Conservation (phyloP, 2,113 vertebrate species). For the Odontesthes bonariensis region DNA sequence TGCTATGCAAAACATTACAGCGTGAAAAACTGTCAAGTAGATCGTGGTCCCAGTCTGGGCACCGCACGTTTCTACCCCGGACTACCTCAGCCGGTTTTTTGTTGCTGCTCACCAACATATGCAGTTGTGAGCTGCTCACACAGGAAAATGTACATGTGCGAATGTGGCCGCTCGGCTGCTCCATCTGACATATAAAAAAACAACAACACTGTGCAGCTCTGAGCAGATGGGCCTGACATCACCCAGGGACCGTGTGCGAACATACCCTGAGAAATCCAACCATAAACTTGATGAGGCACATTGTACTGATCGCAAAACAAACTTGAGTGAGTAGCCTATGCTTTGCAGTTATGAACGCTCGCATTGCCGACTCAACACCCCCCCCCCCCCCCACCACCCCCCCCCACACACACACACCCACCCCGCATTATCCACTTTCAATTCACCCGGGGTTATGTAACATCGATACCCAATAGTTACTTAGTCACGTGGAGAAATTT, state of each 20-base stretch:
- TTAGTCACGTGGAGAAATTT: constrained; percentile 83
- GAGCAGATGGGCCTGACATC: background rate
- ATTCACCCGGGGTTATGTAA: constrained; percentile 70
- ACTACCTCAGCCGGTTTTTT: constrained; percentile 34
- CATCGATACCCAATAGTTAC: constrained; percentile 81
- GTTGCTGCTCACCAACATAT: constrained; percentile 18
- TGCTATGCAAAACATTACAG: constrained; percentile 86
- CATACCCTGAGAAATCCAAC: background rate
- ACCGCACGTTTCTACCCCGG: constrained; percentile 30
- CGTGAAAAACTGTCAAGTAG: constrained; percentile 79
- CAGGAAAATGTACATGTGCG: background rate
- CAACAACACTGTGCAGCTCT: background rate
- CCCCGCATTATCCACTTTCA: constrained; percentile 26
- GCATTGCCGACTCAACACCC: background rate
- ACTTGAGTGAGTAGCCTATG: background rate
- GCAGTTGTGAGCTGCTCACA: constrained; percentile 6
- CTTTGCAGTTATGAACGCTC: background rate
- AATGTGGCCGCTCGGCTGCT: background rate
- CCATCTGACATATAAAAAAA: background rate
- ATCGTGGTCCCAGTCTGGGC: constrained; percentile 50
- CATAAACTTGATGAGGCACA: background rate
- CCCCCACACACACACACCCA: too few relatives aligned
- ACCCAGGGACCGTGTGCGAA: background rate
- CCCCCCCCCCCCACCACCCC: background rate
- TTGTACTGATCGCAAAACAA: background rate